phyloP scores from a whole-genome alignment of 2,888 invertebrate genomes.

The Ornithoptera alexandrae region DNA sequence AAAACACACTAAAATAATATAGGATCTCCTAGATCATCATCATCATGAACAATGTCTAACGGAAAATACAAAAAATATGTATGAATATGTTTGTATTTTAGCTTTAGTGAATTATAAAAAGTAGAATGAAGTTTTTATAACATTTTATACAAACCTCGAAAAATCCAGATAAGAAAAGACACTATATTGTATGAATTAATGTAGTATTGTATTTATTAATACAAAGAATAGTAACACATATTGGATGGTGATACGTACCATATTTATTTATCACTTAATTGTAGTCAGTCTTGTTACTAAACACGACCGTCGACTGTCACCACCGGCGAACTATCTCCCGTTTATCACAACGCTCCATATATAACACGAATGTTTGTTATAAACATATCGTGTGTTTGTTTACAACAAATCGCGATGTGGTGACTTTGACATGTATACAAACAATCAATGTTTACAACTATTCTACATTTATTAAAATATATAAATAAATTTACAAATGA shows the following conservation, averaged over 20 bases:
- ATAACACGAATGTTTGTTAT: constrained; percentile 20
- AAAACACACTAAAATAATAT: too few relatives aligned
- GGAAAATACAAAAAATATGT: too few relatives aligned
- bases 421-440: constrained; percentile 15
- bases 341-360: constrained; percentile 25
- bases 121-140: too few relatives aligned
- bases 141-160: too few relatives aligned
- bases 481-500: constrained; percentile 1
- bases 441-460: constrained; percentile 17
- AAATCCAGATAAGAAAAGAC: too few relatives aligned
- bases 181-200: too few relatives aligned
- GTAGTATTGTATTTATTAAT: neutral
- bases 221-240: neutral
- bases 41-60: too few relatives aligned
- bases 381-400: constrained; percentile 21
- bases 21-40: too few relatives aligned
- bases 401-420: constrained; percentile 21
- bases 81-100: too few relatives aligned
- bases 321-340: constrained; percentile 8
- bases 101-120: too few relatives aligned
- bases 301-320: neutral
- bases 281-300: neutral
- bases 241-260: neutral
- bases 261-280: constrained; percentile 4
- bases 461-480: constrained; percentile 13